Conservation (phyloP, 2,113 vertebrate genomes). For the Calidris pygmaea region DNA sequence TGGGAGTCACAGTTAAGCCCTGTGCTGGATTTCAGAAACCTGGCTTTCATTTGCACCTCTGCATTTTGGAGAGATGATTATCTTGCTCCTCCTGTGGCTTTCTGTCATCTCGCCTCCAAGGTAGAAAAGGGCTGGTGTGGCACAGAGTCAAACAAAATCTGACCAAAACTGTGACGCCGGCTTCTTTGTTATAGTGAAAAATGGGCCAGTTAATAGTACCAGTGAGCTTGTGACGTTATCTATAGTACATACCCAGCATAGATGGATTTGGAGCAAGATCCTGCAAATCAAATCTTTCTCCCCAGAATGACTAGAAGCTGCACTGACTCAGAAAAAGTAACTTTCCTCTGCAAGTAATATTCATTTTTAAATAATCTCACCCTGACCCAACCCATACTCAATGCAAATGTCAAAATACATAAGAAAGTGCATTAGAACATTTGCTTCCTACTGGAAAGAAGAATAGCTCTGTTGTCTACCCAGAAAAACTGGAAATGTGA, state of each 20-base stretch:
- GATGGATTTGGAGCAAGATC: neutral
- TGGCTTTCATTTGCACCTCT: neutral
- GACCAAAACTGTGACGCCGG: neutral
- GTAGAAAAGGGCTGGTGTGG: neutral
- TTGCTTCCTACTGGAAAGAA: neutral
- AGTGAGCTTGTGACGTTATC: neutral
- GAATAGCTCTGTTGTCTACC: neutral
- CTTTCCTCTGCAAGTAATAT: neutral
- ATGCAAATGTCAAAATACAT: constrained; percentile 15
- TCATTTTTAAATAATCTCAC: neutral
- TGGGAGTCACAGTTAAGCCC: neutral
- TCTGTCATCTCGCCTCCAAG: neutral
- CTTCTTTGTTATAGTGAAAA: neutral
- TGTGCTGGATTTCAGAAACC: neutral
- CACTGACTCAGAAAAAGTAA: constrained; percentile 2
- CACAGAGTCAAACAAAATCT: neutral
- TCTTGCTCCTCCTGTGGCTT: neutral
- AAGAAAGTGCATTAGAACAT: neutral
- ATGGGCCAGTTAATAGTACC: neutral
- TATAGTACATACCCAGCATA: neutral
- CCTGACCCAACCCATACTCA: neutral
- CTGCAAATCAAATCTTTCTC: neutral
- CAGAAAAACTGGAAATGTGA: neutral
- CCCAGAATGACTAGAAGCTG: neutral
- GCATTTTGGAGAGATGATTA: neutral